Base-by-base conservation (phyloP, 2,888 invertebrate genomes). In the Chloroclysta siterata region DNA sequence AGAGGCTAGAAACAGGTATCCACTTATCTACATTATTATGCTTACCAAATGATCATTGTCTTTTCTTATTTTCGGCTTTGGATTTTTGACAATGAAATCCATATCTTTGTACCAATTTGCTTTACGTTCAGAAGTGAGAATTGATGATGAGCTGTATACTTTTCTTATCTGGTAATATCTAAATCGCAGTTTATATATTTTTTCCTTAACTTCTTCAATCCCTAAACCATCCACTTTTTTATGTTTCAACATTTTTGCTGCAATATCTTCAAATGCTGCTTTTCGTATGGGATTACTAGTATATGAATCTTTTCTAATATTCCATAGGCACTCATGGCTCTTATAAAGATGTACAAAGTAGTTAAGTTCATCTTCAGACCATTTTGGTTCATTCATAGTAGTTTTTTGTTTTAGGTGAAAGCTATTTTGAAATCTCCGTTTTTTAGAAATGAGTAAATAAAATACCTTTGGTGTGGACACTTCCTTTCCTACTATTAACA, bases 241-340 rank as follows among this genome's bases (percentile, higher is more conserved):
- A 1, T 50, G 0, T 13, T 44, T 15, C 10, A 44, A 28, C 60
- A 65, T 61, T 57, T 58, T 65, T 54, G 5, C 13, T 41, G 22
- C 14, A 14, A 65, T 61, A 41, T 57, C 60, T 14, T 28, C 50
- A 54, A 56, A 60, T 1, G 65, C 60, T 14, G 3, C 41, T 11
- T 44, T 41, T 58, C 33, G 28, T 39, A 46, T 17, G 13, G 48
- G 0, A 29, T 11, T 46, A 17, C 17, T 41, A 5, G 0, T 10
- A 11, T 46, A 53, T 13, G 39, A 28, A 11, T 6, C 4, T 14
- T 22, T 33, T 17, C 33, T 57, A 4, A 13, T 3, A 44, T 61
- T 65, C 65, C 65, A 65, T 33, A 65, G 33, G 29, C 65, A 60
- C 53, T 65, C 57, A 65, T 60, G 46, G 0, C 13, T 51, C 22